These are phyloP conservation scores for Pseudorhiza aurosa DNA, from an alignment of 30 jellyfish, hydroid and myxozoan genomes.

Conservation along the genomic window DNA sequence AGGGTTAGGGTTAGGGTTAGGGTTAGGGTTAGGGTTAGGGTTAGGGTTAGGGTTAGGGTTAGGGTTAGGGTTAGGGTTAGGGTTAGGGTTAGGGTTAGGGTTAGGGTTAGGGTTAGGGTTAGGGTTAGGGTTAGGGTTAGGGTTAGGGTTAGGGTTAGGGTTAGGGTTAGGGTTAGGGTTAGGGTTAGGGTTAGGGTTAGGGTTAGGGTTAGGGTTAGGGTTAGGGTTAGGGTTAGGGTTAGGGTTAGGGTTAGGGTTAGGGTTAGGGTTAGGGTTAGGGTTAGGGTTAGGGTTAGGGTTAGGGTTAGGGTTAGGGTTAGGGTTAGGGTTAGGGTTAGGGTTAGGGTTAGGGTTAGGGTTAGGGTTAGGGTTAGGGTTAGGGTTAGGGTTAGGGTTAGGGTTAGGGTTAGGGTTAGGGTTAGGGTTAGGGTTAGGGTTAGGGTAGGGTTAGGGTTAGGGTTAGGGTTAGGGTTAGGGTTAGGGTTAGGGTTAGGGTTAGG, in stretches of 20 bases:
- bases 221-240: background rate
- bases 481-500: slow-evolving; percentile 2
- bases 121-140: background rate
- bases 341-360: background rate
- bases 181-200: background rate
- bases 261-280: background rate
- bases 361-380: background rate
- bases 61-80: too few species aligned
- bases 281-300: background rate
- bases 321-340: background rate
- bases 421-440: slow-evolving; percentile 34
- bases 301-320: background rate
- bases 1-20: too few species aligned
- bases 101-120: too few species aligned
- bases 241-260: background rate
- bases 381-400: background rate
- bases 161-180: background rate
- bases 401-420: background rate
- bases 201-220: background rate
- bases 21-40: too few species aligned
- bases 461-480: slow-evolving; percentile 7
- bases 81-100: too few species aligned
- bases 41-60: too few species aligned
- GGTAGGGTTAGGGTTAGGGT: slow-evolving; percentile 17
- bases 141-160: background rate